These are phyloP conservation scores for Gadopsis marmoratus DNA, from an alignment of 2,797 vertebrate species.

Conservation along the genomic window DNA sequence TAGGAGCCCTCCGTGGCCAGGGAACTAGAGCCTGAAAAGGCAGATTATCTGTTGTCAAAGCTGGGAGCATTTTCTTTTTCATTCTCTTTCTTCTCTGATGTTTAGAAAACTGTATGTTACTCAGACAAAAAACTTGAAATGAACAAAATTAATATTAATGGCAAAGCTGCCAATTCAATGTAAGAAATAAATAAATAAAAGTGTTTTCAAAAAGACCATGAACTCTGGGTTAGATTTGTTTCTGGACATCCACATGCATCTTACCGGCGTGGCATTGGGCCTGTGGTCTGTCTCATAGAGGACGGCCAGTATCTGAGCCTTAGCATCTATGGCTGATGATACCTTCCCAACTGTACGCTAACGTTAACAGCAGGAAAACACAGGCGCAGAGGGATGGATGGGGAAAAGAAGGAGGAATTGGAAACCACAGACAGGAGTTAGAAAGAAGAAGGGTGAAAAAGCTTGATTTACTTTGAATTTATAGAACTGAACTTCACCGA, in stretches of 20 bases:
- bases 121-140: not conserved
- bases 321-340: slow-evolving; percentile 91
- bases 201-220: not conserved
- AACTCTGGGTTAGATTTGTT: slow-evolving; percentile 5
- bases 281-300: slow-evolving; percentile 97
- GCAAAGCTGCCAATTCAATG: not conserved
- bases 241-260: slow-evolving; percentile 59
- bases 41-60: slow-evolving; percentile 6
- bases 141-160: not conserved
- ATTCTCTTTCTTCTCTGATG: not conserved
- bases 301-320: slow-evolving; percentile 94
- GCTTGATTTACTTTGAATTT: not conserved
- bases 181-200: not conserved
- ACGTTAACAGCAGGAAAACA: slow-evolving; percentile 51
- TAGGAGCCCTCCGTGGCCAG: slow-evolving; percentile 15
- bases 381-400: not conserved
- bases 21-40: slow-evolving; percentile 18
- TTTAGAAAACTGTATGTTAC: not conserved
- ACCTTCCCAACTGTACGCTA: slow-evolving; percentile 96
- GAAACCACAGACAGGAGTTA: slow-evolving; percentile 25
- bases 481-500: not conserved
- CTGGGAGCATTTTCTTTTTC: not conserved
- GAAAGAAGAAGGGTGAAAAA: not conserved
- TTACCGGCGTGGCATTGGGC: slow-evolving; percentile 92
- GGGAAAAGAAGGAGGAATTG: not conserved